These are phyloP conservation scores for Monochamus alternatus DNA, from an alignment of 2,888 invertebrate species.

Conservation along the genomic window DNA sequence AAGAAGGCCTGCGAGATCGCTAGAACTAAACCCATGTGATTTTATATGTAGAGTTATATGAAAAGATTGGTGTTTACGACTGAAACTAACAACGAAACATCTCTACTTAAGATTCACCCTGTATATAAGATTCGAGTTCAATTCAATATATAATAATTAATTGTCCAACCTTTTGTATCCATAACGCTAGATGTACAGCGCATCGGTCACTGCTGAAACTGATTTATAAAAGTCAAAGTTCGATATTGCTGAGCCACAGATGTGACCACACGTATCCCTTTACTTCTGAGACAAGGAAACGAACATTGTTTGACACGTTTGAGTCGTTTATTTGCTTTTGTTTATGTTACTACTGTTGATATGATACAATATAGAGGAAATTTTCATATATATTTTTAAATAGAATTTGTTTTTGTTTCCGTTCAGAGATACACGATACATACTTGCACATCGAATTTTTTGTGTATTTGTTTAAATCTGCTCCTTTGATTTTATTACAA, in stretches of 20 bases:
- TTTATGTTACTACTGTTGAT: slow-evolving; percentile 57
- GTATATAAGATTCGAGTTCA: too few relatives aligned
- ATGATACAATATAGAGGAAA: slow-evolving; percentile 52
- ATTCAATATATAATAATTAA: too few relatives aligned
- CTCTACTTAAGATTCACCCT: too few relatives aligned
- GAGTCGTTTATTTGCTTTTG: slow-evolving; percentile 62
- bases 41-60: too few relatives aligned
- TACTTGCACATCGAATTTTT: slow-evolving; percentile 4
- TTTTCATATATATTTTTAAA: slow-evolving; percentile 50
- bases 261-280: slow-evolving; percentile 62
- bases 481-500: slow-evolving; percentile 15
- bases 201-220: slow-evolving; percentile 56
- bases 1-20: too few relatives aligned
- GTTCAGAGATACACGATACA: slow-evolving; percentile 11
- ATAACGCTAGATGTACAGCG: slow-evolving; percentile 30
- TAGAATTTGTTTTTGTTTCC: slow-evolving; percentile 28
- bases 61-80: too few relatives aligned
- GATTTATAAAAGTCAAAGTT: slow-evolving; percentile 66
- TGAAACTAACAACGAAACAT: too few relatives aligned
- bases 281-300: slow-evolving; percentile 57
- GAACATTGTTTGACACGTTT: slow-evolving; percentile 63
- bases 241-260: slow-evolving; percentile 64
- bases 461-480: slow-evolving; percentile 16
- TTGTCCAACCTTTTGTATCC: too few relatives aligned
- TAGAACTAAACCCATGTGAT: too few relatives aligned